Percentiles rank a stretch among this genome's conserved stretches.
Conservation (phyloP, 2,888 invertebrate species). For the Dromius quadrimaculatus region DNA sequence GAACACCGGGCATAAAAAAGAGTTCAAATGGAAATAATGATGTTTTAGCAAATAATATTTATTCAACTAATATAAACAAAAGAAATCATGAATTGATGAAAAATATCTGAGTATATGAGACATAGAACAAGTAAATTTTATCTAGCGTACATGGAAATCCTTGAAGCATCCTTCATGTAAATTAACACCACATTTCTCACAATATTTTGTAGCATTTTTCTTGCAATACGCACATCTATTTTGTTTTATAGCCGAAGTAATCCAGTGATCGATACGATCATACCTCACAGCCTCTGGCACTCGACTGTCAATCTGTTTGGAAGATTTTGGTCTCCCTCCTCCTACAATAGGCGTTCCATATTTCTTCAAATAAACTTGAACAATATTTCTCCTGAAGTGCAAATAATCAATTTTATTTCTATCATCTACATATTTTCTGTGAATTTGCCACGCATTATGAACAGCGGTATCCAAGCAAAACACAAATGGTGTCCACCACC, state of each 20-base stretch:
- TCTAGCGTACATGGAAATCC: slow-evolving; percentile 12
- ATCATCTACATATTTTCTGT: slow-evolving; percentile 1
- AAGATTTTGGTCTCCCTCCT: slow-evolving; percentile 22
- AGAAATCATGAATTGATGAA: neutral
- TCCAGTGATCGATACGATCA: slow-evolving; percentile 14
- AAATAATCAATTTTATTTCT: slow-evolving; percentile 8
- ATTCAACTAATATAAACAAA: no score
- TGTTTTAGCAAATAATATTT: neutral
- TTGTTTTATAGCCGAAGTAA: slow-evolving; percentile 19
- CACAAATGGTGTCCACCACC: slow-evolving; percentile 54
- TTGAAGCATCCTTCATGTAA: slow-evolving; percentile 38
- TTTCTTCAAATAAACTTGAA: slow-evolving; percentile 19
- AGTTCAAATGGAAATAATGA: neutral
- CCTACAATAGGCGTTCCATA: neutral
- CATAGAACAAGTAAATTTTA: neutral
- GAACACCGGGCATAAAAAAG: slow-evolving; percentile 19
- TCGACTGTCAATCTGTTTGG: slow-evolving; percentile 7
- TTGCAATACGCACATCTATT: slow-evolving; percentile 34
- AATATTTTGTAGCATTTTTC: slow-evolving; percentile 36
- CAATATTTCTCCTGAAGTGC: slow-evolving; percentile 1
- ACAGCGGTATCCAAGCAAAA: slow-evolving; percentile 32
- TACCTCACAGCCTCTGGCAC: neutral
- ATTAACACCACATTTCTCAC: slow-evolving; percentile 20
- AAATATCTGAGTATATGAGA: neutral
- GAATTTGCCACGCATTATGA: slow-evolving; percentile 25